Evolutionary conservation across 92 coral and sea anemone genomes (phyloP).

Genomic region (Anthopleura xanthogrammica): DNA sequence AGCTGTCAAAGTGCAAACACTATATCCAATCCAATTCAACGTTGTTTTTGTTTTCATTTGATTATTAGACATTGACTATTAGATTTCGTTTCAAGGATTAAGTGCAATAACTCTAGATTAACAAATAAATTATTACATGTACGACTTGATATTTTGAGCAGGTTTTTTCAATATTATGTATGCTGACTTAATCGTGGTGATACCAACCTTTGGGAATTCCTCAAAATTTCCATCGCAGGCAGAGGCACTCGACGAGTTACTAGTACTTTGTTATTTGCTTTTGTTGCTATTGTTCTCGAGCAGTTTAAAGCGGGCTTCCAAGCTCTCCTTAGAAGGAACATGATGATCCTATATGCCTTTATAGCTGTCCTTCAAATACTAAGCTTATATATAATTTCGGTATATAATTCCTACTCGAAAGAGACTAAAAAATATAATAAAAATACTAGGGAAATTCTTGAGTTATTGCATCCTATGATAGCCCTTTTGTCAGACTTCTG

Average conservation of each 20-base stretch:
- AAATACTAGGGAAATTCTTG: background rate
- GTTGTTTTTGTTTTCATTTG: no score
- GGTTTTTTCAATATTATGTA: no score
- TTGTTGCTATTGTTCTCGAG: conserved; percentile 9
- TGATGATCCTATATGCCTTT: background rate
- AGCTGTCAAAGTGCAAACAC: no score
- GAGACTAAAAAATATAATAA: background rate
- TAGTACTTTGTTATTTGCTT: conserved; percentile 18
- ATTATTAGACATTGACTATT: no score
- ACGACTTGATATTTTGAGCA: no score
- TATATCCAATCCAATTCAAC: no score
- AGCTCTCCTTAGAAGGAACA: conserved; percentile 19
- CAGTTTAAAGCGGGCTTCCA: background rate
- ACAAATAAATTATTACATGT: no score
- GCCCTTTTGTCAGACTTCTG: background rate
- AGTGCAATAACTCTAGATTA: no score
- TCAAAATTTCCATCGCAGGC: conserved; percentile 27
- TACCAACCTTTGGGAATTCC: conserved; percentile 26
- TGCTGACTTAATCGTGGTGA: background rate
- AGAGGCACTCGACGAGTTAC: conserved; percentile 39
- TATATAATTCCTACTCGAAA: background rate
- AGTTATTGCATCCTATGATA: background rate
- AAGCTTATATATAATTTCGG: no score
- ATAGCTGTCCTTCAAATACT: background rate
- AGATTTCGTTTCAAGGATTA: no score